These are phyloP conservation scores for Eucera pruinosa DNA, from an alignment of 2,888 invertebrate species.

Conservation along the genomic window DNA sequence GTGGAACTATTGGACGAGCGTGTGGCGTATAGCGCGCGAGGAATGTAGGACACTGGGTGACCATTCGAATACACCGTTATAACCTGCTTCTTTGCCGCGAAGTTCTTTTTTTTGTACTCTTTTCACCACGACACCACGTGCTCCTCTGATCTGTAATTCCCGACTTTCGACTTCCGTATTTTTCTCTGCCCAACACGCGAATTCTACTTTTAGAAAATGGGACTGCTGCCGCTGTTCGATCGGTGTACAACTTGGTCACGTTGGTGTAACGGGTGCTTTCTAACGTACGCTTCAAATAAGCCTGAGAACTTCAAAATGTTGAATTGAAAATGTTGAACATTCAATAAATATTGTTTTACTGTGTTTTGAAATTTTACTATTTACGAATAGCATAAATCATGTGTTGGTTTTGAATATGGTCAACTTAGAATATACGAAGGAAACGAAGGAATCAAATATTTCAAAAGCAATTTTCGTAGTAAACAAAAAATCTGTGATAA, in stretches of 20 bases:
- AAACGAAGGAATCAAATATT: too few relatives aligned
- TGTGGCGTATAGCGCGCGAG: constrained; percentile 45
- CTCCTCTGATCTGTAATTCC: constrained; percentile 25
- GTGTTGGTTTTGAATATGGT: too few relatives aligned
- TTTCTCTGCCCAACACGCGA: constrained; percentile 10
- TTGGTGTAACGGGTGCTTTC: background rate
- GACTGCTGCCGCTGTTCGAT: background rate
- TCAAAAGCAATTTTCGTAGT: too few relatives aligned
- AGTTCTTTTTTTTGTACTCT: constrained; percentile 32
- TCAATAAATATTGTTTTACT: too few relatives aligned
- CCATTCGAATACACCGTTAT: constrained; percentile 83
- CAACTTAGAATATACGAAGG: too few relatives aligned
- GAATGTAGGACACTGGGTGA: constrained; percentile 82
- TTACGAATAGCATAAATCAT: too few relatives aligned
- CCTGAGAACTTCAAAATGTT: too few relatives aligned
- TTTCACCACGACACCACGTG: constrained; percentile 56
- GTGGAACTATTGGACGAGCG: constrained; percentile 46
- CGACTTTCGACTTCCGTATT: constrained; percentile 54
- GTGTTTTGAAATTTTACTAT: too few relatives aligned
- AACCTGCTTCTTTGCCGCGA: constrained; percentile 73
- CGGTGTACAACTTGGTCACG: background rate
- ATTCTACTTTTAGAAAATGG: constrained; percentile 29
- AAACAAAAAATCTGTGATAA: too few relatives aligned
- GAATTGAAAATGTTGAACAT: too few relatives aligned
- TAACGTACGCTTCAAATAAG: too few relatives aligned